Evolutionary conservation across 2,797 vertebrate species (phyloP).

Genomic region (Pseudochromis fuscus): DNA sequence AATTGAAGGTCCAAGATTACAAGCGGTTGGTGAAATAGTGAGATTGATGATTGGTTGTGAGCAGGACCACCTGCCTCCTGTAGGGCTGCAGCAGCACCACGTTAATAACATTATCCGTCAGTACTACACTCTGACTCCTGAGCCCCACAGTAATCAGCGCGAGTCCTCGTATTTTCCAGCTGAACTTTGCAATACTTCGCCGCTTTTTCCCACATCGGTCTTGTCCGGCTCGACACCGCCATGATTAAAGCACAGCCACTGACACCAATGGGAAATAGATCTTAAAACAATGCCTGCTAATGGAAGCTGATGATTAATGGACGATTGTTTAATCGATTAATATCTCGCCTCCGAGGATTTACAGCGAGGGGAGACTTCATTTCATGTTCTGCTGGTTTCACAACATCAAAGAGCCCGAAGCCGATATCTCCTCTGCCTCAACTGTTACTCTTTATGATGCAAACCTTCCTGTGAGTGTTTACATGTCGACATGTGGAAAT

Average conservation of each 20-base stretch:
- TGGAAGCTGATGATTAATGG: slow-evolving; percentile 86
- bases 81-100: slow-evolving; percentile 1
- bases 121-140: slow-evolving; percentile 28
- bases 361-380: slow-evolving; percentile 58
- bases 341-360: slow-evolving; percentile 67
- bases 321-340: slow-evolving; percentile 81
- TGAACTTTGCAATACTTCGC: slow-evolving; percentile 57
- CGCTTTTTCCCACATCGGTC: slow-evolving; percentile 58
- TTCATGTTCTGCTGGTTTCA: slow-evolving; percentile 64
- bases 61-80: no score
- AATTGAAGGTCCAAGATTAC: no score
- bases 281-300: slow-evolving; percentile 82
- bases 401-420: slow-evolving; percentile 45
- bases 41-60: no score
- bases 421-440: slow-evolving; percentile 25
- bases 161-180: slow-evolving; percentile 48
- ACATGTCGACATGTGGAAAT: slow-evolving; percentile 10
- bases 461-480: slow-evolving; percentile 33
- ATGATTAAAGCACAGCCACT: slow-evolving; percentile 77
- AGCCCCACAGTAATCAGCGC: slow-evolving; percentile 51
- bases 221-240: slow-evolving; percentile 55
- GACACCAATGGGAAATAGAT: slow-evolving; percentile 85
- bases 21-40: no score
- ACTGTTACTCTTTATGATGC: background rate
- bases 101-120: slow-evolving; percentile 43